phyloP scores from a whole-genome alignment of 2,113 vertebrate species.

The Cephalopterus ornatus region DNA sequence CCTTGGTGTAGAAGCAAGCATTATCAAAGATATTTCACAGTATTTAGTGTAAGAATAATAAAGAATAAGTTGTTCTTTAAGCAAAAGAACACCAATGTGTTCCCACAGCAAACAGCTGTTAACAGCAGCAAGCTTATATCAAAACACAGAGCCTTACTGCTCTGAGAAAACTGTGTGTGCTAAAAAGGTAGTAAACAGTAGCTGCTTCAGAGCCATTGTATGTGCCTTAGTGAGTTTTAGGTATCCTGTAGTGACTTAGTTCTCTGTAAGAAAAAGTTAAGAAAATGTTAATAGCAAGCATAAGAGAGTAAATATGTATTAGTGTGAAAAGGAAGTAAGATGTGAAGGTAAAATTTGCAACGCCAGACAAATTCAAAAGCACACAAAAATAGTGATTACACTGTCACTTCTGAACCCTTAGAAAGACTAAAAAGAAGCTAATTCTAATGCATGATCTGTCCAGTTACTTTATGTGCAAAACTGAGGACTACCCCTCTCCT shows the following conservation, averaged over 20 bases:
- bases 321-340: background rate
- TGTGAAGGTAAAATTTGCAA: background rate
- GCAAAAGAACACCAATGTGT: background rate
- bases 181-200: background rate
- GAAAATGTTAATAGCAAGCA: background rate
- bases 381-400: background rate
- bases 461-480: background rate
- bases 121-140: background rate
- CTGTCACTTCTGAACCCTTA: background rate
- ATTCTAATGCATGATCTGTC: background rate
- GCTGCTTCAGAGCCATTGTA: background rate
- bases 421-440: background rate
- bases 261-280: background rate
- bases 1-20: background rate
- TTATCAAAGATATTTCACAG: background rate
- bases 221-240: background rate
- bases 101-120: background rate
- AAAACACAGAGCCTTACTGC: background rate
- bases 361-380: background rate
- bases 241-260: background rate
- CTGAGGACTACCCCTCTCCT: background rate
- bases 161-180: background rate
- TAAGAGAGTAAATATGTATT: background rate
- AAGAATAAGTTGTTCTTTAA: background rate
- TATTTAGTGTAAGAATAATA: background rate